phyloP scores from a whole-genome alignment of 2,888 invertebrate genomes.

The Tineola bisselliella region DNA sequence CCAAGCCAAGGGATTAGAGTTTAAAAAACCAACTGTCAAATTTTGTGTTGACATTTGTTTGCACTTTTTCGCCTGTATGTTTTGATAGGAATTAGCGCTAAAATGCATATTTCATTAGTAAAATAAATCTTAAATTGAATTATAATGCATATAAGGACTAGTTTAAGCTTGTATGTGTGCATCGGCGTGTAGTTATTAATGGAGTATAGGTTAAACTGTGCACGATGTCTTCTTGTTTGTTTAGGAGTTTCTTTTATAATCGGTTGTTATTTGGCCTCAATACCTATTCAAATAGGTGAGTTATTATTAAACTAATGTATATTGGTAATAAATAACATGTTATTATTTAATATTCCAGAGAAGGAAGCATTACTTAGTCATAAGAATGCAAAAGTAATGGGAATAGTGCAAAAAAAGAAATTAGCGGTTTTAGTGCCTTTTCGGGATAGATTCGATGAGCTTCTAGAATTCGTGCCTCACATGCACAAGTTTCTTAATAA shows the following conservation, averaged over 20 bases:
- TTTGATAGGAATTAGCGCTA: not conserved
- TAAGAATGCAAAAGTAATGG: conserved; percentile 23
- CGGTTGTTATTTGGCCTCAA: conserved; percentile 55
- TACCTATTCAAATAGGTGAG: conserved; percentile 51
- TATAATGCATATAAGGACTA: not conserved
- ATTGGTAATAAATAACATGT: no score
- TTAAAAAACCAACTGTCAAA: no score
- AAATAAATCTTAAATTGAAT: not conserved
- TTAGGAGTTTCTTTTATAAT: conserved; percentile 50
- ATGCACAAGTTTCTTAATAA: conserved; percentile 83
- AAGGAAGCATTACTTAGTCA: conserved; percentile 35
- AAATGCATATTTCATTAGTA: not conserved
- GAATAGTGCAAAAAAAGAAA: conserved; percentile 30
- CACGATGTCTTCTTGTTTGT: conserved; percentile 52
- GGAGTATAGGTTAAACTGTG: conserved; percentile 37
- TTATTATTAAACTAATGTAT: no score
- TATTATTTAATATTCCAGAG: no score
- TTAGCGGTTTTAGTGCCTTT: conserved; percentile 94
- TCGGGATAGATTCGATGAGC: conserved; percentile 94
- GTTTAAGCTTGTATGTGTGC: not conserved
- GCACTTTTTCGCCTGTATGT: not conserved
- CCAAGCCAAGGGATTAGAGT: no score
- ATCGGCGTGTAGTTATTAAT: conserved; percentile 22
- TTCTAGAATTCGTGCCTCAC: conserved; percentile 92
- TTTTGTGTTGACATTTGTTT: no score